A percentile compares a stretch with the other conserved stretches of the same genome.
Conservation (phyloP, 1,140 invertebrate species). For the Zaprionus tsacasi region DNA sequence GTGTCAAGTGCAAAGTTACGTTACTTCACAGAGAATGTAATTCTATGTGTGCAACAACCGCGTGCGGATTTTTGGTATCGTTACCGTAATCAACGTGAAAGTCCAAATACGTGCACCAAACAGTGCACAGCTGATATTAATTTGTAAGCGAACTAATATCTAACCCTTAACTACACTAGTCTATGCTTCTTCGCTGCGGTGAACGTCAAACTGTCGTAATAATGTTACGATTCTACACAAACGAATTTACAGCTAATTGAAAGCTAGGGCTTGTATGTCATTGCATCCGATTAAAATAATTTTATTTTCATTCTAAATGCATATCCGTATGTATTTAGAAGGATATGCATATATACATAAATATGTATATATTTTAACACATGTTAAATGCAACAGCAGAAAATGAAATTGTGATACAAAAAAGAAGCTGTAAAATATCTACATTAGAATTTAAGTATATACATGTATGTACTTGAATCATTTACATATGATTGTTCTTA, state of each 20-base stretch:
- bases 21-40: conserved; percentile 8
- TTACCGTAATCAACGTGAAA: conserved; percentile 59
- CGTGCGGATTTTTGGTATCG: conserved; percentile 10
- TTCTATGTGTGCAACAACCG: conserved; percentile 20
- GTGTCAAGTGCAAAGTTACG: conserved; percentile 51
- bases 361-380: background rate
- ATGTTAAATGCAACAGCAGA: background rate
- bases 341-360: background rate
- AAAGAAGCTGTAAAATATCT: too few relatives aligned
- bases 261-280: conserved; percentile 50
- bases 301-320: background rate
- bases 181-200: background rate
- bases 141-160: conserved; percentile 39
- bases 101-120: conserved; percentile 15
- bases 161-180: background rate
- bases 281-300: conserved; percentile 57
- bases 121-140: conserved; percentile 41
- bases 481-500: too few relatives aligned
- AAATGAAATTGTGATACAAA: background rate
- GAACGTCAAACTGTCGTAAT: conserved; percentile 49
- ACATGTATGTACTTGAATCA: too few relatives aligned
- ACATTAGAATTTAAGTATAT: too few relatives aligned
- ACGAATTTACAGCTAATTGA: conserved; percentile 64
- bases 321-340: too few relatives aligned
- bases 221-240: conserved; percentile 29